phyloP scores from a whole-genome alignment of 2,888 invertebrate genomes.

The Drosophila anomalipes region DNA sequence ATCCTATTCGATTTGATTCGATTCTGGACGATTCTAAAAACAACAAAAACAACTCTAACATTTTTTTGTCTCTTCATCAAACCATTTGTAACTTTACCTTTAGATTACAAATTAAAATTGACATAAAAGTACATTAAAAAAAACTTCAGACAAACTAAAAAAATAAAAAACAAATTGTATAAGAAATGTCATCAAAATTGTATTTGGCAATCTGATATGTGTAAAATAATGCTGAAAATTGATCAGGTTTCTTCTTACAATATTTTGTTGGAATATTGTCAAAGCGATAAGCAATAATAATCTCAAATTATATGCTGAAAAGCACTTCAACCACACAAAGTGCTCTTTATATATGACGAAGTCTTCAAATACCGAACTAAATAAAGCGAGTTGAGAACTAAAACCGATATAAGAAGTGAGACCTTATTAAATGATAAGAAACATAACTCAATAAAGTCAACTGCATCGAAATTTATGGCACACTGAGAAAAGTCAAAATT shows the following conservation, averaged over 20 bases:
- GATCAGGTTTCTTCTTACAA: background rate
- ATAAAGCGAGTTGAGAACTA: background rate
- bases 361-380: background rate
- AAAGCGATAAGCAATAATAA: background rate
- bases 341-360: background rate
- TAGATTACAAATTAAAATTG: constrained; percentile 6
- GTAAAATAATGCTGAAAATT: background rate
- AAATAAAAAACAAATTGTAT: constrained; percentile 5
- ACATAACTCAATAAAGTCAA: background rate
- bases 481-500: background rate
- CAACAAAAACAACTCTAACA: background rate
- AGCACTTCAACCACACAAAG: background rate
- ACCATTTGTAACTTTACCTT: constrained; percentile 20
- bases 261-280: background rate
- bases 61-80: background rate
- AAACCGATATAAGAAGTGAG: background rate
- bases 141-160: background rate
- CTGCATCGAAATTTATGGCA: background rate
- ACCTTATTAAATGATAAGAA: background rate
- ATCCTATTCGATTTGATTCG: constrained; percentile 12
- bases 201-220: constrained; percentile 28
- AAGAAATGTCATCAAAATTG: constrained; percentile 16
- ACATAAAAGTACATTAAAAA: constrained; percentile 22
- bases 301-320: background rate
- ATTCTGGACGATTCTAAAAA: background rate